A percentile compares a stretch with the other conserved stretches of the same genome.
Evolutionary conservation across 2,888 invertebrate genomes (phyloP).

Genomic region (Drosophila monieri): DNA sequence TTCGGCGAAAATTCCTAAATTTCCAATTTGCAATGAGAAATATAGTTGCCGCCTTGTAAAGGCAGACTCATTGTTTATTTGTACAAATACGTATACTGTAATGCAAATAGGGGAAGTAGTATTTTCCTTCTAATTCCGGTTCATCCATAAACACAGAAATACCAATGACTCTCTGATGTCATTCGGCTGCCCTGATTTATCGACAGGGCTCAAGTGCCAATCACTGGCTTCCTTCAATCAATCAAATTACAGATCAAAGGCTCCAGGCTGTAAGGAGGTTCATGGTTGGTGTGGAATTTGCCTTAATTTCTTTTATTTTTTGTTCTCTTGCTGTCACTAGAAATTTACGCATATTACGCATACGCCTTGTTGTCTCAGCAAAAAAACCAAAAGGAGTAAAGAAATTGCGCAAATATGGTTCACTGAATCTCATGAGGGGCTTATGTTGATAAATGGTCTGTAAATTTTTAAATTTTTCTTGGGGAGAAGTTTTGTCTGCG

Average conservation of each 20-base stretch:
- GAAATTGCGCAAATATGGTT: constrained; percentile 3
- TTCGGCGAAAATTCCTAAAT: constrained; percentile 13
- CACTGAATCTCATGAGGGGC: constrained; percentile 7
- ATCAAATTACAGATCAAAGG: constrained; percentile 63
- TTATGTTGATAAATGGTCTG: constrained; percentile 28
- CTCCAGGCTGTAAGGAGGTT: constrained; percentile 7
- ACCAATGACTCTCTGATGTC: constrained; percentile 15
- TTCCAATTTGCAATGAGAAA: constrained; percentile 7
- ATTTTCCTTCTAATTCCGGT: constrained; percentile 13
- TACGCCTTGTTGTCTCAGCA: constrained; percentile 35
- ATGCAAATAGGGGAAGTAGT: constrained; percentile 14
- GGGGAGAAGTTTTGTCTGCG: not conserved
- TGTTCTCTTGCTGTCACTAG: constrained; percentile 36
- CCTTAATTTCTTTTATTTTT: constrained; percentile 27
- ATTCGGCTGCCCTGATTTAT: constrained; percentile 33
- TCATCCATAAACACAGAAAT: not conserved
- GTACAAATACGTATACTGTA: not conserved
- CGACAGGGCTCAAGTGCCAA: constrained; percentile 50
- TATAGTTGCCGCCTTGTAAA: constrained; percentile 15
- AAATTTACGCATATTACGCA: constrained; percentile 49
- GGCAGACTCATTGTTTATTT: constrained; percentile 34
- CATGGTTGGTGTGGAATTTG: constrained; percentile 11
- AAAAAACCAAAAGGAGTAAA: constrained; percentile 16
- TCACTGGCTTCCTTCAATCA: constrained; percentile 52
- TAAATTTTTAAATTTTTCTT: constrained; percentile 21